Evolutionary conservation across 2,888 invertebrate species (phyloP).

Genomic region (Steromphala cineraria): DNA sequence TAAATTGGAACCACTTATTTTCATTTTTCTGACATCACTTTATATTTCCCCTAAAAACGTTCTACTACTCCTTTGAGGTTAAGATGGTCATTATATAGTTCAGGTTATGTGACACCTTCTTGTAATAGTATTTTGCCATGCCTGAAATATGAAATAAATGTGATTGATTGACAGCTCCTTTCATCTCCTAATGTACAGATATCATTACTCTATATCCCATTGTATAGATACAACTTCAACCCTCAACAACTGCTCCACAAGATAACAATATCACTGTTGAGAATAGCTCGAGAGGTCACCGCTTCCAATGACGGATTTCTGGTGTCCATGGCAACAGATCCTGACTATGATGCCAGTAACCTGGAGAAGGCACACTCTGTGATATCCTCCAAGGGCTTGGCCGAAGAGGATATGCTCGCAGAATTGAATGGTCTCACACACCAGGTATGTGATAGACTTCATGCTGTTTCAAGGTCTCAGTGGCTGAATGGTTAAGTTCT

Average conservation of each 20-base stretch:
- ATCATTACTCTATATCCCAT: neutral
- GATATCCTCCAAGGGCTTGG: slow-evolving; percentile 29
- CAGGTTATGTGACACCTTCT: neutral
- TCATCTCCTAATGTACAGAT: neutral
- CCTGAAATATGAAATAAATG: too few species aligned
- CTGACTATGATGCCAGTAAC: slow-evolving; percentile 36
- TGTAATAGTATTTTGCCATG: too few species aligned
- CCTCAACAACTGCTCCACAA: slow-evolving; percentile 33
- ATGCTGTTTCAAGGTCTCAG: too few species aligned
- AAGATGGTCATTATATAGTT: neutral
- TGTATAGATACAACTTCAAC: slow-evolving; percentile 37
- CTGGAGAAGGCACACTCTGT: slow-evolving; percentile 36
- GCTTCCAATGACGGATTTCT: slow-evolving; percentile 30
- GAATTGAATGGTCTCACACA: neutral
- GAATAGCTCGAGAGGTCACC: slow-evolving; percentile 32
- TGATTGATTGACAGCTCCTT: too few species aligned
- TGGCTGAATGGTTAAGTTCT: too few species aligned
- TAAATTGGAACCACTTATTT: too few species aligned
- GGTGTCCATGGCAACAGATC: slow-evolving; percentile 39
- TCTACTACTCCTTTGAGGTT: too few species aligned
- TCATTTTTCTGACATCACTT: too few species aligned
- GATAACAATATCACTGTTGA: slow-evolving; percentile 33
- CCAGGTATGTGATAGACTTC: too few species aligned
- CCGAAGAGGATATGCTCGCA: neutral
- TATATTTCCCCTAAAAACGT: too few species aligned